Conservation (phyloP, 2,797 vertebrate species). For the Onychomys arenicola region DNA sequence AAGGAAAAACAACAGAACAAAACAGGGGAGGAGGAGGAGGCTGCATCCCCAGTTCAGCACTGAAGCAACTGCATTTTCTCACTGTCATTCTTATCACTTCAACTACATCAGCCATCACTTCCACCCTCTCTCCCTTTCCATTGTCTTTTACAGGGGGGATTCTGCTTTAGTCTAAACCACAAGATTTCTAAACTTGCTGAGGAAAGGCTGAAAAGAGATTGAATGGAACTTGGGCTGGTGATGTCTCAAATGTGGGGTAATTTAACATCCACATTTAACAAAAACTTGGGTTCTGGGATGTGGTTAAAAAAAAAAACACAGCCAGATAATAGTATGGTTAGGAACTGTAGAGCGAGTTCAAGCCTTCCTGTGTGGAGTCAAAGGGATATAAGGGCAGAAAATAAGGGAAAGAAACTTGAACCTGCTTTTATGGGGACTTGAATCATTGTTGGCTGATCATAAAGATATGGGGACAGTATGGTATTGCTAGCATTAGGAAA, state of each 20-base stretch:
- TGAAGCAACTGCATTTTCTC: not conserved
- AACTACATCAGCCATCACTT: not conserved
- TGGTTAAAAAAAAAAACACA: not conserved
- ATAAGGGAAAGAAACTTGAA: not conserved
- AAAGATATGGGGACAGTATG: not conserved
- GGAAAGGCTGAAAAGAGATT: not conserved
- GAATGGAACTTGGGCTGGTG: not conserved
- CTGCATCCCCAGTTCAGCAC: not conserved
- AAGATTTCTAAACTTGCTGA: conserved; percentile 32
- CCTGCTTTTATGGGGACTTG: not conserved
- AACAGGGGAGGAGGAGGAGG: not conserved
- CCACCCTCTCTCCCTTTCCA: not conserved
- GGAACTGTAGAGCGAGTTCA: not conserved
- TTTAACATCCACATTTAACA: conserved; percentile 10
- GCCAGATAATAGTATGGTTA: conserved; percentile 7
- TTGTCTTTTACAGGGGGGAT: not conserved
- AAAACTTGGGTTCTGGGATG: not conserved
- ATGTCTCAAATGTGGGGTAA: not conserved
- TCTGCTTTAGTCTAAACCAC: not conserved
- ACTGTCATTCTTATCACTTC: not conserved
- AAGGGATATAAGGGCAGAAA: conserved; percentile 31
- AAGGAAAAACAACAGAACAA: not conserved
- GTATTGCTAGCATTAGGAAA: not conserved
- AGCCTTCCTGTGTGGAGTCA: conserved; percentile 1
- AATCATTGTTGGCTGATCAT: not conserved